Conservation (phyloP, 2,113 vertebrate genomes). For the Oreochromis tanganicae region DNA sequence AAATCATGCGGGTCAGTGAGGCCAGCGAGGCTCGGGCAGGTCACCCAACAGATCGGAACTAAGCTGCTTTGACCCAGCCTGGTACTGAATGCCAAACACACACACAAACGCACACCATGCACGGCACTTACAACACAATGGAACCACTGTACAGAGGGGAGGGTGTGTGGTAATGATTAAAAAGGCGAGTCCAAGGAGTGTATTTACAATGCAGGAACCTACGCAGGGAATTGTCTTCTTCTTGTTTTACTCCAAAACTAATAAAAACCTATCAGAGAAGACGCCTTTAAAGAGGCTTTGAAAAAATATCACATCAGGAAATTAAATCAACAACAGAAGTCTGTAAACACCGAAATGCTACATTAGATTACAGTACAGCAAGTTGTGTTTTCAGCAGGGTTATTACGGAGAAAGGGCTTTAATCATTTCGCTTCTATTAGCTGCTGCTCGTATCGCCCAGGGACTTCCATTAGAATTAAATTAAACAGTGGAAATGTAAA, state of each 20-base stretch:
- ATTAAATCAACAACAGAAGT: constrained; percentile 44
- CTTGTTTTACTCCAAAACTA: constrained; percentile 17
- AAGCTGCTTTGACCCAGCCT: constrained; percentile 75
- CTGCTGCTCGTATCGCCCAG: constrained; percentile 49
- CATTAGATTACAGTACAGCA: constrained; percentile 41
- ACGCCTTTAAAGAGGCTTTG: constrained; percentile 5
- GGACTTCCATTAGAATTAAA: constrained; percentile 69
- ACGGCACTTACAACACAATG: constrained; percentile 44
- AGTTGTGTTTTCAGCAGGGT: constrained; percentile 43
- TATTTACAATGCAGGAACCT: not conserved
- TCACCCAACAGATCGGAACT: constrained; percentile 73
- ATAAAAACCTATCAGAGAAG: not conserved
- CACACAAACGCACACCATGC: constrained; percentile 24
- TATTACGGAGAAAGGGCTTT: constrained; percentile 57
- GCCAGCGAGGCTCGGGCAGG: constrained; percentile 59
- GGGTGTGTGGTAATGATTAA: constrained; percentile 19
- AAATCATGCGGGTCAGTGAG: constrained; percentile 74
- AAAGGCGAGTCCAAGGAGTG: not conserved
- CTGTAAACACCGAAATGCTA: constrained; percentile 37
- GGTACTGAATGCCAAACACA: constrained; percentile 60
- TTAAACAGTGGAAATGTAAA: constrained; percentile 73
- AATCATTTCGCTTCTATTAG: constrained; percentile 66
- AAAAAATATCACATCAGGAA: constrained; percentile 22
- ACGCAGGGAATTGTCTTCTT: not conserved
- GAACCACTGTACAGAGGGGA: constrained; percentile 26